A percentile compares a stretch with the other conserved stretches of the same genome.
Evolutionary conservation across 2,888 invertebrate species (phyloP).

Genomic region (Auanema freiburgensis): DNA sequence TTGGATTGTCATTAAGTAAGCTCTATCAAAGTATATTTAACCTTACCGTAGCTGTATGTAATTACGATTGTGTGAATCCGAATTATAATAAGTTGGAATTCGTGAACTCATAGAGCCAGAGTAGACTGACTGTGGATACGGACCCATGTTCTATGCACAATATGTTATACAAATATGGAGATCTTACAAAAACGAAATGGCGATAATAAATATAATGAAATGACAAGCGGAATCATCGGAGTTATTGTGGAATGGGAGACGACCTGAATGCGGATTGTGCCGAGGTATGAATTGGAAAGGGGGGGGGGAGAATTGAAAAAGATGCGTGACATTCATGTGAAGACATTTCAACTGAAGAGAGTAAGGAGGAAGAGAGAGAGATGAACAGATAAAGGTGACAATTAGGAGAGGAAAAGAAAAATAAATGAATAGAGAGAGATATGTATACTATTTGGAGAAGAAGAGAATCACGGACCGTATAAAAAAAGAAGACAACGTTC

Average conservation of each 20-base stretch:
- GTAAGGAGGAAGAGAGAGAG: conserved; percentile 1
- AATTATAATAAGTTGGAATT: no score
- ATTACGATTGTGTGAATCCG: no score
- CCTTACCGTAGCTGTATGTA: no score
- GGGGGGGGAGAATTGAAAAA: not conserved
- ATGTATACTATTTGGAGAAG: conserved; percentile 2
- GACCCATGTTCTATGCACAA: no score
- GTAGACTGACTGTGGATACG: no score
- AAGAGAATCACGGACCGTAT: conserved; percentile 8
- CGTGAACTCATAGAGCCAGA: no score
- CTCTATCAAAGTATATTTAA: no score
- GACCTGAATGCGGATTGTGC: conserved; percentile 1
- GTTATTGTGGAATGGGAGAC: not conserved
- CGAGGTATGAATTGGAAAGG: conserved; percentile 1
- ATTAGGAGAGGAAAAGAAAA: conserved; percentile 10
- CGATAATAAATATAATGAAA: not conserved
- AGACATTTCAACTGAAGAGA: conserved; percentile 1
- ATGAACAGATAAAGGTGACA: conserved; percentile 5
- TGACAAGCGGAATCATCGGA: not conserved
- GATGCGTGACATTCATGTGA: conserved; percentile 1
- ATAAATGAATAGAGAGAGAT: conserved; percentile 3
- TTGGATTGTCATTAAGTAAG: no score
- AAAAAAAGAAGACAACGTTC: no score
- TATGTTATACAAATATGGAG: no score
- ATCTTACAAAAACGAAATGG: no score